phyloP scores from a whole-genome alignment of 2,888 invertebrate species.

The Monopis laevigella region DNA sequence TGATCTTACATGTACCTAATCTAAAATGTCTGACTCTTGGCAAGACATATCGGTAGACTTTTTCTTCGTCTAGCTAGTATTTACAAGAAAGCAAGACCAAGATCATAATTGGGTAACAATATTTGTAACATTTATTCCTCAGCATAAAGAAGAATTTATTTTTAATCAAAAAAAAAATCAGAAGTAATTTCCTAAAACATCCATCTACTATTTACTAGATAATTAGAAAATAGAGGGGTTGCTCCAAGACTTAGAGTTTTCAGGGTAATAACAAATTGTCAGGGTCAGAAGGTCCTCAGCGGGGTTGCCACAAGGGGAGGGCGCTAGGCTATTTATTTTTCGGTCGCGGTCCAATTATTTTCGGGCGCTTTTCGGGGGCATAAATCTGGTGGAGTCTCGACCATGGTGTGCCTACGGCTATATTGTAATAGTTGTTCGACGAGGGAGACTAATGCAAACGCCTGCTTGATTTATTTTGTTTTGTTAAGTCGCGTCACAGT shows the following conservation, averaged over 20 bases:
- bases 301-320: slow-evolving; percentile 20
- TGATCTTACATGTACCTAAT: too few relatives aligned
- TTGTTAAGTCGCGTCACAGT: too few relatives aligned
- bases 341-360: slow-evolving; percentile 61
- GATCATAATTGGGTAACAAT: too few relatives aligned
- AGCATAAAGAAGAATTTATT: too few relatives aligned
- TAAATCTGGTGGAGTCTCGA: slow-evolving; percentile 30
- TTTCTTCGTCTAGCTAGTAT: too few relatives aligned
- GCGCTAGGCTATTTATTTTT: slow-evolving; percentile 53
- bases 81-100: too few relatives aligned
- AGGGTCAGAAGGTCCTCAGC: slow-evolving; percentile 29
- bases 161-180: too few relatives aligned
- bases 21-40: too few relatives aligned
- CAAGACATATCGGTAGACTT: too few relatives aligned
- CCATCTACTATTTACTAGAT: slow-evolving; percentile 19
- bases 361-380: slow-evolving; percentile 52
- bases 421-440: slow-evolving; percentile 24
- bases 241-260: slow-evolving; percentile 29
- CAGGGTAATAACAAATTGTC: slow-evolving; percentile 47
- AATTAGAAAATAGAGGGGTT: slow-evolving; percentile 19
- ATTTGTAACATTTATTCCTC: too few relatives aligned
- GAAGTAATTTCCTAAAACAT: too few relatives aligned
- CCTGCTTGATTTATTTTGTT: slow-evolving; percentile 31
- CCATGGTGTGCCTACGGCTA: slow-evolving; percentile 6
- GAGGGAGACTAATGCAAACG: slow-evolving; percentile 36